A percentile compares a stretch with the other conserved stretches of the same genome.
phyloP scores from a whole-genome alignment of 2,113 vertebrate genomes.

The Nothobranchius furzeri region DNA sequence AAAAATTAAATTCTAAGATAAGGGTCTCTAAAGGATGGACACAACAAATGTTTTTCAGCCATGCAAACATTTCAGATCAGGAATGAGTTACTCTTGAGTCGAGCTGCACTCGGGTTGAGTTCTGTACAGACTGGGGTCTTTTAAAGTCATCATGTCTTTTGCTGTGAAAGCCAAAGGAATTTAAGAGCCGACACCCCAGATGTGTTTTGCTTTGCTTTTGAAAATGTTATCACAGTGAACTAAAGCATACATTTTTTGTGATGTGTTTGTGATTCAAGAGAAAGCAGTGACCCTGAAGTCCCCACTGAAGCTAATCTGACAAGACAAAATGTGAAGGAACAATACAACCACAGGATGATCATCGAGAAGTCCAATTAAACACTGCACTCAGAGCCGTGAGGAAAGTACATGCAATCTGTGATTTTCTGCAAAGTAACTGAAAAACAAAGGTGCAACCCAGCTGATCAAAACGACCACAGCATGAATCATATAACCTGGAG shows the following conservation, averaged over 20 bases:
- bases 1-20: slow-evolving; percentile 11
- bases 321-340: not conserved
- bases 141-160: slow-evolving; percentile 38
- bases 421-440: not conserved
- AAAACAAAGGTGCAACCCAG: slow-evolving; percentile 4
- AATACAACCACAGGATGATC: not conserved
- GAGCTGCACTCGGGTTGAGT: slow-evolving; percentile 48
- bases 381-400: not conserved
- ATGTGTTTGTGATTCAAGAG: slow-evolving; percentile 27
- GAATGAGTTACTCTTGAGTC: slow-evolving; percentile 47
- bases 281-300: slow-evolving; percentile 19
- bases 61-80: slow-evolving; percentile 44
- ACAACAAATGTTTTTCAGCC: slow-evolving; percentile 46
- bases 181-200: slow-evolving; percentile 37
- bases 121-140: slow-evolving; percentile 64
- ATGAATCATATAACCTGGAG: slow-evolving; percentile 13
- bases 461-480: slow-evolving; percentile 12
- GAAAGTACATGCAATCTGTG: not conserved
- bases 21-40: slow-evolving; percentile 24
- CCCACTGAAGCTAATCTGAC: not conserved
- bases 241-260: slow-evolving; percentile 30
- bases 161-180: slow-evolving; percentile 50
- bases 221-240: slow-evolving; percentile 55
- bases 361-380: not conserved
- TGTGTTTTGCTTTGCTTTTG: slow-evolving; percentile 54